phyloP scores from a whole-genome alignment of 2,888 invertebrate species.

The Scaptomyza cyrtandrae region DNA sequence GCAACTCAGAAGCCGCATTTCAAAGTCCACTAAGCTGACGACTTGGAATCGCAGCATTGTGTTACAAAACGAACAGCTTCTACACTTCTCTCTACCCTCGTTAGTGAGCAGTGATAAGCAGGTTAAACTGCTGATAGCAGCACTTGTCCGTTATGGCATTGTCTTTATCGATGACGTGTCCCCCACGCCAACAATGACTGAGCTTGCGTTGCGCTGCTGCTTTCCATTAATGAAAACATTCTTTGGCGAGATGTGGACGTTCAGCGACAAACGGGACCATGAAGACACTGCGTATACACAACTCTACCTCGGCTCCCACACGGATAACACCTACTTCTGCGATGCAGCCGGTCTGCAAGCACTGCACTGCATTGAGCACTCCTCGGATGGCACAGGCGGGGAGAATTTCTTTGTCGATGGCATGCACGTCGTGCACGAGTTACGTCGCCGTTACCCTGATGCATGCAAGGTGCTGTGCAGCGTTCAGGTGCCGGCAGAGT shows the following conservation, averaged over 20 bases:
- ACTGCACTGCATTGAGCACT: constrained; percentile 86
- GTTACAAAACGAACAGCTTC: constrained; percentile 82
- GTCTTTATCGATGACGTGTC: constrained; percentile 83
- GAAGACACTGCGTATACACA: constrained; percentile 91
- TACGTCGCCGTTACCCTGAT: constrained; percentile 86
- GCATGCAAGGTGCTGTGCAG: constrained; percentile 87
- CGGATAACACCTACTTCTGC: constrained; percentile 91
- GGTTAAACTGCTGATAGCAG: constrained; percentile 85
- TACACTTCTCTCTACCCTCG: constrained; percentile 84
- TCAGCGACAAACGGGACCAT: constrained; percentile 86
- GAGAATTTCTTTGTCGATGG: constrained; percentile 91
- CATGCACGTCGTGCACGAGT: constrained; percentile 87
- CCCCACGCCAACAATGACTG: constrained; percentile 82
- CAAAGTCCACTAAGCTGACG: constrained; percentile 76
- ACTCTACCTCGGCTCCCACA: constrained; percentile 89
- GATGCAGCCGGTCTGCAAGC: constrained; percentile 89
- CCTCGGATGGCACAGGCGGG: constrained; percentile 88
- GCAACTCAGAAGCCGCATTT: constrained; percentile 54
- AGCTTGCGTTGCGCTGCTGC: constrained; percentile 85
- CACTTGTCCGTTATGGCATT: constrained; percentile 82
- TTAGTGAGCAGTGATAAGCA: constrained; percentile 85
- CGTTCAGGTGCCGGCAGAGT: constrained; percentile 87
- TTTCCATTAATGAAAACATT: constrained; percentile 89
- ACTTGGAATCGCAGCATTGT: constrained; percentile 86
- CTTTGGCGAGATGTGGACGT: constrained; percentile 91